Evolutionary conservation across 2,888 invertebrate genomes (phyloP), one percentile per base, ranked within the genome.

Genomic region (Phengaris alcon): DNA sequence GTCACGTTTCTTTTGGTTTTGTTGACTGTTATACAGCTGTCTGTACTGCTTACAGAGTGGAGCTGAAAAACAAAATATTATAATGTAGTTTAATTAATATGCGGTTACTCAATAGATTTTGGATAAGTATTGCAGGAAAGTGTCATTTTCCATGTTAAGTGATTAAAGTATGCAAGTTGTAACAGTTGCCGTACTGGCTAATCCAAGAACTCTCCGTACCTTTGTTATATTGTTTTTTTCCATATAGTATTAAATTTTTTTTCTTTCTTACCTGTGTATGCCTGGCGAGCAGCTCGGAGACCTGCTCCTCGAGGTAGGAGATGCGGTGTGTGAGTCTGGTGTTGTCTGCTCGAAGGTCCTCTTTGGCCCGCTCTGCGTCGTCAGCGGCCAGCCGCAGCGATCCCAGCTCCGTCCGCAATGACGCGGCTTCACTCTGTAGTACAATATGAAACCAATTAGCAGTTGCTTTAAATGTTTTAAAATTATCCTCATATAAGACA

Each of bases 231-330:
- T 35, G 35, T 35, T 35, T 35, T 35, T 35, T 35, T 35, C 35
- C 35, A 35, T 3, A 35, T 35, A 35, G 3, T 35, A 35, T 35
- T 35, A n/a, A n/a, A n/a, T 35, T 35, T 35, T 35, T 35, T 35
- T 35, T 35, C 35, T 35, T 35, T 35, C 35, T 35, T 22, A 93
- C 89, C 87, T 90, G 89, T 7, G 88, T 79, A 77, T 91, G 92
- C 78, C 92, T 86, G 55, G 88, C 87, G 75, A 95, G 92, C 73
- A 96, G 87, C 81, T 95, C 95, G 0, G 94, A 91, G 79, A 97
- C 97, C 89, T 97, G 97, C 84, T 98, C 97, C 87, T 98, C 98
- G 76, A 98, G 94, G 88, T 98, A 98, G 2, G 97, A 97, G 83
- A 98, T 98, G 80, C 98, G 94, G 88, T 98, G 98, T 13, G 97